Evolutionary conservation across 2,113 vertebrate species (phyloP).

Genomic region (Phalacrocorax pelagicus): DNA sequence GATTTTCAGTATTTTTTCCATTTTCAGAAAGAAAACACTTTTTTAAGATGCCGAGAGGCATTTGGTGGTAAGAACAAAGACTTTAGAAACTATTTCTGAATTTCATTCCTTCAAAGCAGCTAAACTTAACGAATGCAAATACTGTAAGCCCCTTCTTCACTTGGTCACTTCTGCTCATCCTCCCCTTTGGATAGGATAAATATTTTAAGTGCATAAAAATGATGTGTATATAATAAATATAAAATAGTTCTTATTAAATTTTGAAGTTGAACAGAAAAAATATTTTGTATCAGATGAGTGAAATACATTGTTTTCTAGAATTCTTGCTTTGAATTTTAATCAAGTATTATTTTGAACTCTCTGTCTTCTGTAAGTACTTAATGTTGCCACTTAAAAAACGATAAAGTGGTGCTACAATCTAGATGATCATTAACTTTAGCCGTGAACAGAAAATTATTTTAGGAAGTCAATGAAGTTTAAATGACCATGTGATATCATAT

Average conservation of each 20-base stretch:
- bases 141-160: neutral
- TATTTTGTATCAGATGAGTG: neutral
- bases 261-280: neutral
- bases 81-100: neutral
- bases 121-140: neutral
- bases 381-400: neutral
- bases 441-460: neutral
- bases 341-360: neutral
- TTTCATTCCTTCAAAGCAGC: neutral
- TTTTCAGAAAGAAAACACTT: neutral
- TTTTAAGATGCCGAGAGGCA: neutral
- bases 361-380: neutral
- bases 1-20: neutral
- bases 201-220: neutral
- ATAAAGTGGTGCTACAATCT: neutral
- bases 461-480: neutral
- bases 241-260: neutral
- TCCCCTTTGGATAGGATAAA: neutral
- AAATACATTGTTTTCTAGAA: neutral
- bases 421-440: neutral
- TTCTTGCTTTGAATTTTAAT: neutral
- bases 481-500: neutral
- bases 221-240: neutral
- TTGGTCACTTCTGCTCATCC: neutral
- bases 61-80: neutral